Evolutionary conservation across 2,797 vertebrate species (phyloP), one percentile per base, ranked within the genome.

Genomic region (Malurus leucopterus): DNA sequence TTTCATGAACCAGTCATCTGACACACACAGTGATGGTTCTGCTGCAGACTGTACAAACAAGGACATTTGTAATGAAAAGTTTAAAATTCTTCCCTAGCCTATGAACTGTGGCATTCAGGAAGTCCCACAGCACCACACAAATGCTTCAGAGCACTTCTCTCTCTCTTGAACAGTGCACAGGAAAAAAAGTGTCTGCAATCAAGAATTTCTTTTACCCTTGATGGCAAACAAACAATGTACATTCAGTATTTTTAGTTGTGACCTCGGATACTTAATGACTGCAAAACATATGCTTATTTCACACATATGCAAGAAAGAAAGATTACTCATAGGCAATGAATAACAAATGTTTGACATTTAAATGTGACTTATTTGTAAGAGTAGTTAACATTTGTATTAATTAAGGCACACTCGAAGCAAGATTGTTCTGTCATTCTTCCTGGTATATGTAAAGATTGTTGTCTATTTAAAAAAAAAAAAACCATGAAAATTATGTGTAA

Each of bases 271-370:
- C 77, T 68, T 70, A 64, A 86, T 7, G 4, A 41, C 38, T 93
- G 86, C 68, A 86, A 84, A 93, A 87, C 89, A 87, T 91, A 91
- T 2, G 44, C 44, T 87, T 62, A 34, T 85, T 91, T 95, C 87
- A 88, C 82, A 90, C 77, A 82, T 49, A 93, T 38, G 74, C 55
- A 82, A 82, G 91, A 77, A 86, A 79, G 54, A 76, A 84, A 85
- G 84, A 92, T 91, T 68, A 93, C 71, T 94, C 85, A 81, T 43
- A 76, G 82, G 74, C 85, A 91, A 90, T 70, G 80, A 93, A 84
- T 91, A 93, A 89, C 80, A 93, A 89, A 74, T 71, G 50, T 84
- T 88, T 93, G 93, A 93, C 92, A 94, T 95, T 94, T 93, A 91
- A 91, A 90, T 76, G 43, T 68, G 73, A 78, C 61, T 91, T 86